phyloP scores from a whole-genome alignment of 2,113 vertebrate genomes.

The Ciconia boyciana region DNA sequence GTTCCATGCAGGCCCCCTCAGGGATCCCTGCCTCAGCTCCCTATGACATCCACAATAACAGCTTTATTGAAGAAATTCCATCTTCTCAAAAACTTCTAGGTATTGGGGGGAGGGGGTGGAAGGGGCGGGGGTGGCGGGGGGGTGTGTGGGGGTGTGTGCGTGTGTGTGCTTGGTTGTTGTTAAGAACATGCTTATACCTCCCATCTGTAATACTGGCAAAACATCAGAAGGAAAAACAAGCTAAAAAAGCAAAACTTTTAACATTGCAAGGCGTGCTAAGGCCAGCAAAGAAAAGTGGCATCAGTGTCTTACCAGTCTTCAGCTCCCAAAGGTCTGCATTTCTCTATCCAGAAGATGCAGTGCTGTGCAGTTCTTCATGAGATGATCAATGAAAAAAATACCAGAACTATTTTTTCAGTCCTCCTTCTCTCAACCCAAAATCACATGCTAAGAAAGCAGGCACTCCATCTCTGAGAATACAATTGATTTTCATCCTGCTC shows the following conservation, averaged over 20 bases:
- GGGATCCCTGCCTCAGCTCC: too few relatives aligned
- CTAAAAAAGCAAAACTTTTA: background rate
- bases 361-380: background rate
- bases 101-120: too few relatives aligned
- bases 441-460: background rate
- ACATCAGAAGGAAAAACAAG: background rate
- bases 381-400: background rate
- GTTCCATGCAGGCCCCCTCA: background rate
- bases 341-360: background rate
- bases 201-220: background rate
- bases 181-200: background rate
- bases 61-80: background rate
- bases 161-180: too few relatives aligned
- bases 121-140: too few relatives aligned
- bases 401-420: background rate
- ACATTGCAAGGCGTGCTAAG: background rate
- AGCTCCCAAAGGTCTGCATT: background rate
- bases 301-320: background rate
- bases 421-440: background rate
- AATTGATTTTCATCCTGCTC: background rate
- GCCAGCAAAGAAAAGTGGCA: background rate
- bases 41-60: background rate
- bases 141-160: too few relatives aligned
- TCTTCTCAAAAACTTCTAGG: background rate
- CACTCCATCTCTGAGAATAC: background rate